phyloP scores from a whole-genome alignment of 2,113 vertebrate genomes.

The Lampris megalopsis region DNA sequence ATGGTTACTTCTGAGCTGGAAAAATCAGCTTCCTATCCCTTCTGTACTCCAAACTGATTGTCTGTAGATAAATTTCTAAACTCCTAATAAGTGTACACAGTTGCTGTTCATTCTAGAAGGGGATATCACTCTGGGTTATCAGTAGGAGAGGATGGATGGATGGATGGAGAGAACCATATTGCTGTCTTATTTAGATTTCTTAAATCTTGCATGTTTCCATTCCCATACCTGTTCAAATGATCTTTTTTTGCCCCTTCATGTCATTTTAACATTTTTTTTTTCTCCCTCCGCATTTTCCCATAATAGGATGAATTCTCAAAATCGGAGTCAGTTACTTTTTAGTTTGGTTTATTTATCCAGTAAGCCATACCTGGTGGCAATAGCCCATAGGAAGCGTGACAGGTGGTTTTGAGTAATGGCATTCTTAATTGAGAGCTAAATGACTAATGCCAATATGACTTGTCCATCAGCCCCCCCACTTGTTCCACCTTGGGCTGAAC shows the following conservation, averaged over 20 bases:
- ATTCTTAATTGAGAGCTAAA: slow-evolving; percentile 38
- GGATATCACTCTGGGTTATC: neutral
- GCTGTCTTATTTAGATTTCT: slow-evolving; percentile 15
- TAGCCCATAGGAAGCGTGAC: neutral
- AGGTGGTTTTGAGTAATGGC: slow-evolving; percentile 28
- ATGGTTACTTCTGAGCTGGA: slow-evolving; percentile 30
- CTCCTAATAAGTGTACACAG: neutral
- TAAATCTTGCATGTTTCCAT: slow-evolving; percentile 71
- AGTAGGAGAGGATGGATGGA: slow-evolving; percentile 9
- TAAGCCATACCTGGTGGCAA: neutral
- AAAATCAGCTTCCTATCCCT: slow-evolving; percentile 19
- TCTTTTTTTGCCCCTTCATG: neutral
- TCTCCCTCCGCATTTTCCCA: slow-evolving; percentile 19
- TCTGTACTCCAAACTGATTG: slow-evolving; percentile 27
- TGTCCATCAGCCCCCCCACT: slow-evolving; percentile 34
- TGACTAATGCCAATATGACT: slow-evolving; percentile 48
- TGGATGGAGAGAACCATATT: slow-evolving; percentile 7
- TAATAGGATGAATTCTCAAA: slow-evolving; percentile 27
- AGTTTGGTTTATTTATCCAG: slow-evolving; percentile 2
- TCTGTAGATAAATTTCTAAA: slow-evolving; percentile 14
- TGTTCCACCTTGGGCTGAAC: slow-evolving; percentile 33
- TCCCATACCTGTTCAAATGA: slow-evolving; percentile 27
- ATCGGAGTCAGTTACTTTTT: slow-evolving; percentile 1
- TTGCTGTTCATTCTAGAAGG: slow-evolving; percentile 21
- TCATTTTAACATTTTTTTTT: neutral